These are phyloP conservation scores for Elgonia sp. DNA, from an alignment of 2,888 invertebrate species.

Conservation along the genomic window DNA sequence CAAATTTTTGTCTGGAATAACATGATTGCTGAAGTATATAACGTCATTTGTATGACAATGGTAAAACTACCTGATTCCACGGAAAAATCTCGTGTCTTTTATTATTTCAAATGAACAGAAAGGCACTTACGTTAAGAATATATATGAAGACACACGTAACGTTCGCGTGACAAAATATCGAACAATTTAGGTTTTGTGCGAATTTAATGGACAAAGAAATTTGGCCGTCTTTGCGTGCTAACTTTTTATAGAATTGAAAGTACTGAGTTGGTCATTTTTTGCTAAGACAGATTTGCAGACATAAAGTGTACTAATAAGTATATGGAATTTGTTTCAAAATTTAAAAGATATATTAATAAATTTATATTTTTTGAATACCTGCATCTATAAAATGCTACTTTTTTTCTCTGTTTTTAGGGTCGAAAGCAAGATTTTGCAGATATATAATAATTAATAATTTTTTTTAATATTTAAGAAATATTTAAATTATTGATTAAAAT, in stretches of 20 bases:
- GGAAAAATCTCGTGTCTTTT: constrained; percentile 40
- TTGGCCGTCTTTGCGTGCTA: constrained; percentile 33
- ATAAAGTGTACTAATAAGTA: no score
- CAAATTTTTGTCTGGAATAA: background rate
- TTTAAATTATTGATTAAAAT: no score
- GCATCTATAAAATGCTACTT: no score
- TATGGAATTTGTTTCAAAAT: background rate
- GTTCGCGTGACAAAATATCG: constrained; percentile 57
- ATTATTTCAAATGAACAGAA: constrained; percentile 30
- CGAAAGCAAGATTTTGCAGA: no score
- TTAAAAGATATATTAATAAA: background rate
- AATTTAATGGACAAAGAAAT: constrained; percentile 51
- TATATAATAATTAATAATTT: no score
- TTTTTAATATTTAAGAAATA: no score
- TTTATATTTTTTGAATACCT: no score
- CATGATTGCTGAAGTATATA: background rate
- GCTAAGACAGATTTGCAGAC: background rate
- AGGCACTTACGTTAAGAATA: background rate
- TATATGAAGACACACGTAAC: constrained; percentile 52
- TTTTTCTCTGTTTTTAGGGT: no score
- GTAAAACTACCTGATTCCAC: background rate
- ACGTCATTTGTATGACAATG: constrained; percentile 57
- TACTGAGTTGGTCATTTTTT: constrained; percentile 17
- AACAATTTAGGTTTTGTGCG: constrained; percentile 52
- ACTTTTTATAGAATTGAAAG: constrained; percentile 43